Percentiles rank a stretch among this genome's conserved stretches.
phyloP scores from a whole-genome alignment of 1,140 invertebrate species.

The Scaptomyza hsui region DNA sequence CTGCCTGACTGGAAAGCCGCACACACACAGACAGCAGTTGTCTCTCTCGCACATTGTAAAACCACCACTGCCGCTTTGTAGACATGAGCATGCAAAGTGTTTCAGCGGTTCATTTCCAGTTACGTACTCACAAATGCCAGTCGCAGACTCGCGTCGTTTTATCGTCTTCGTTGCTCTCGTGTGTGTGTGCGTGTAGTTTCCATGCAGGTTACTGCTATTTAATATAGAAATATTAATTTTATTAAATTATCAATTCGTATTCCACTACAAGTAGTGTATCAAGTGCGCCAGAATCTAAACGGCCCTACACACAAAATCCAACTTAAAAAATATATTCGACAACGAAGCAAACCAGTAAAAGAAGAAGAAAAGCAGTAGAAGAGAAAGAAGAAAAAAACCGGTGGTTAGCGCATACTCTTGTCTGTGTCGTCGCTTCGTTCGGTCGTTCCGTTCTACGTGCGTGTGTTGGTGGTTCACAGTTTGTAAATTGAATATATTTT shows the following conservation, averaged over 20 bases:
- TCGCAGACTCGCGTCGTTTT: constrained; percentile 67
- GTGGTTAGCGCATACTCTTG: constrained; percentile 68
- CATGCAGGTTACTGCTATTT: constrained; percentile 41
- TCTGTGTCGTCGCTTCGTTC: constrained; percentile 56
- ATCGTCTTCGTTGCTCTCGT: constrained; percentile 48
- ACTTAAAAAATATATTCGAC: constrained; percentile 33
- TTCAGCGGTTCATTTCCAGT: constrained; percentile 70
- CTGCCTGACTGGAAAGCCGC: constrained; percentile 63
- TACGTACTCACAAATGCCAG: constrained; percentile 62
- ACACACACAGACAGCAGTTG: constrained; percentile 51
- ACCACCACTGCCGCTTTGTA: constrained; percentile 64
- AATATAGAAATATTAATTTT: constrained; percentile 49
- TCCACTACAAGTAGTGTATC: constrained; percentile 25
- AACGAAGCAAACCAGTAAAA: constrained; percentile 49
- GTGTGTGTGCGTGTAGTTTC: constrained; percentile 55
- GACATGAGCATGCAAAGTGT: constrained; percentile 61
- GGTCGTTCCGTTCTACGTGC: constrained; percentile 27
- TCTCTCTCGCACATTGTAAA: constrained; percentile 57
- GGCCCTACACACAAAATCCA: constrained; percentile 20
- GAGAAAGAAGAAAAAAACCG: constrained; percentile 76
- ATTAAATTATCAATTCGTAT: constrained; percentile 33
- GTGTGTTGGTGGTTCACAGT: constrained; percentile 63
- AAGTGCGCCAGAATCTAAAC: constrained; percentile 27
- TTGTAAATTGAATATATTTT: constrained; percentile 63
- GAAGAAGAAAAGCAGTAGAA: constrained; percentile 53